Evolutionary conservation across 2,797 vertebrate species (phyloP).

Genomic region (Neostethus bicornis): DNA sequence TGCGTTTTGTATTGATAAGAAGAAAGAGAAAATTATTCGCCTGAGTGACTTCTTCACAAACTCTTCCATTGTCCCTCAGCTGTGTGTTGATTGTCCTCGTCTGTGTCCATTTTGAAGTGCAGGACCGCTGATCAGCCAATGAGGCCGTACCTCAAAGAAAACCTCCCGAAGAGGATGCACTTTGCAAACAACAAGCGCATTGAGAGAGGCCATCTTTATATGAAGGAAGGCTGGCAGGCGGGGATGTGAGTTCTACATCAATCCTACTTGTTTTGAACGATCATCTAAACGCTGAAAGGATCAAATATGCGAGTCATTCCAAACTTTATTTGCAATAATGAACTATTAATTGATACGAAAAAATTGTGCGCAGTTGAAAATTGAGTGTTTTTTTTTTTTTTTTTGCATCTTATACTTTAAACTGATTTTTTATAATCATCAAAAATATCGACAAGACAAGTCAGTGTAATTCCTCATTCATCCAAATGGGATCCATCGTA

Average conservation of each 20-base stretch:
- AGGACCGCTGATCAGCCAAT: slow-evolving; percentile 39
- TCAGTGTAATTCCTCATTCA: too few relatives aligned
- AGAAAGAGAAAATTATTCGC: slow-evolving; percentile 60
- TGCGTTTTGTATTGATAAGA: slow-evolving; percentile 55
- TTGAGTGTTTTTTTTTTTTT: too few relatives aligned
- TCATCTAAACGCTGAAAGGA: too few relatives aligned
- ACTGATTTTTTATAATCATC: too few relatives aligned
- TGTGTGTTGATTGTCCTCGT: slow-evolving; percentile 43
- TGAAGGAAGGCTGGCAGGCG: slow-evolving; percentile 83
- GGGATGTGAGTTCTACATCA: slow-evolving; percentile 23
- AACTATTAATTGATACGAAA: too few relatives aligned
- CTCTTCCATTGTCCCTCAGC: slow-evolving; percentile 28
- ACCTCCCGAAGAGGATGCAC: slow-evolving; percentile 90
- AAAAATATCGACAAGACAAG: too few relatives aligned
- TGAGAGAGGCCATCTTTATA: slow-evolving; percentile 86
- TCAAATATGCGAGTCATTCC: too few relatives aligned
- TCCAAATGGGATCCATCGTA: too few relatives aligned
- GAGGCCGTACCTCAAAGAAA: slow-evolving; percentile 83
- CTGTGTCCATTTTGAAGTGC: slow-evolving; percentile 84
- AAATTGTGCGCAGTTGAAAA: too few relatives aligned
- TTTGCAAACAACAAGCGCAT: slow-evolving; percentile 87
- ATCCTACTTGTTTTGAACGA: neutral
- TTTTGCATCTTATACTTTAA: too few relatives aligned
- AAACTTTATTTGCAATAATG: too few relatives aligned
- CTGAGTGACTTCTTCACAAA: slow-evolving; percentile 57